A percentile compares a stretch with the other conserved stretches of the same genome.
phyloP scores from a whole-genome alignment of 2,113 vertebrate genomes.

The Coturnix japonica region DNA sequence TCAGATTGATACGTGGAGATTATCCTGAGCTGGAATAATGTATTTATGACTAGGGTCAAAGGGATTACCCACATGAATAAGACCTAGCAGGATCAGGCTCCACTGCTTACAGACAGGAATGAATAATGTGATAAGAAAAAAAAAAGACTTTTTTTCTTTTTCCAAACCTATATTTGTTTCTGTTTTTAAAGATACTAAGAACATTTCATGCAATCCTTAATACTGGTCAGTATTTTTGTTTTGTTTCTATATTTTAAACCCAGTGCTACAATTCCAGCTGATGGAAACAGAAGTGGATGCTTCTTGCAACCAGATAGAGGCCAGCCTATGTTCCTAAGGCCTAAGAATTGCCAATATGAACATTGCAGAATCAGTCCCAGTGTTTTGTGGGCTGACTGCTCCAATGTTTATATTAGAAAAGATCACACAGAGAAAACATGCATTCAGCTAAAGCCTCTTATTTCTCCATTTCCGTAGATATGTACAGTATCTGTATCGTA shows the following conservation, averaged over 20 bases:
- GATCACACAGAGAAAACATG: neutral
- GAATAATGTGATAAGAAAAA: constrained; percentile 21
- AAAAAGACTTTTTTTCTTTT: constrained; percentile 22
- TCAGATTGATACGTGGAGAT: constrained; percentile 61
- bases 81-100: constrained; percentile 34
- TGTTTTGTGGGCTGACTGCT: neutral
- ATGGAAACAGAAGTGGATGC: neutral
- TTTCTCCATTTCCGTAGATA: neutral
- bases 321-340: neutral
- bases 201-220: neutral
- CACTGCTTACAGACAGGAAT: constrained; percentile 39
- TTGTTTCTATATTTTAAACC: neutral
- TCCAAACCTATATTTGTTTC: neutral
- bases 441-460: neutral
- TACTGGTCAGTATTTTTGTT: neutral
- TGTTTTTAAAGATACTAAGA: neutral
- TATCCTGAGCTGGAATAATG: constrained; percentile 66
- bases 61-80: constrained; percentile 57
- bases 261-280: neutral
- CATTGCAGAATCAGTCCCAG: neutral
- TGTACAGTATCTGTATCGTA: neutral
- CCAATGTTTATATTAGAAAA: neutral
- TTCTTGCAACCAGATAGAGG: neutral
- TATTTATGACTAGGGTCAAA: constrained; percentile 58
- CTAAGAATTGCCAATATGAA: neutral